Percentiles rank a stretch among this genome's conserved stretches.
Conservation (phyloP, 1,140 invertebrate genomes). For the Stenopsyche tienmushanensis region DNA sequence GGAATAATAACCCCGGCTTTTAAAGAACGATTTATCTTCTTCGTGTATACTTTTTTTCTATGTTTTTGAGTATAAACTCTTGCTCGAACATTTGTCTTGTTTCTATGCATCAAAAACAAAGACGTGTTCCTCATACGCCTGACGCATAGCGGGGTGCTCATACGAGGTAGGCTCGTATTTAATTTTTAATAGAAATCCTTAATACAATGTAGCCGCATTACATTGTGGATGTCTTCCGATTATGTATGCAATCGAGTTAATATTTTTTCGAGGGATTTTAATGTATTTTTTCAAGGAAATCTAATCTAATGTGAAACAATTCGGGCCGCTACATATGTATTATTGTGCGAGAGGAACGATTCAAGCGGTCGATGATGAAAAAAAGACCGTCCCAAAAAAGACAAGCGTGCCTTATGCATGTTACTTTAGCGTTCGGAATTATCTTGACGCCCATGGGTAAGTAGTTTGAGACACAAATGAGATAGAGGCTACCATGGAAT, state of each 20-base stretch:
- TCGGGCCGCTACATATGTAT: too few relatives aligned
- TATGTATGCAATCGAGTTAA: too few relatives aligned
- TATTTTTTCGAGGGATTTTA: too few relatives aligned
- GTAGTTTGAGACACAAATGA: slow-evolving; percentile 16
- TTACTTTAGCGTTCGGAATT: not conserved
- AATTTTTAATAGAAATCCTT: too few relatives aligned
- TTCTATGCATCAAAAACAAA: slow-evolving; percentile 27
- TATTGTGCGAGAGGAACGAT: too few relatives aligned
- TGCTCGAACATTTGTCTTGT: slow-evolving; percentile 15
- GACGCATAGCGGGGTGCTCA: slow-evolving; percentile 28
- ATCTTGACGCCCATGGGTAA: slow-evolving; percentile 9
- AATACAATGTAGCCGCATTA: too few relatives aligned
- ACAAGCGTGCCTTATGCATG: slow-evolving; percentile 25
- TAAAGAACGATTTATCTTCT: slow-evolving; percentile 32
- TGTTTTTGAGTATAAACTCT: slow-evolving; percentile 15
- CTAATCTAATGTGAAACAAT: too few relatives aligned
- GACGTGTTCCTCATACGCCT: not conserved
- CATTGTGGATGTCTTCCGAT: too few relatives aligned
- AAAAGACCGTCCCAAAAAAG: slow-evolving; percentile 4
- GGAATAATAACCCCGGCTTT: slow-evolving; percentile 25
- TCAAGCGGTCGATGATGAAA: too few relatives aligned
- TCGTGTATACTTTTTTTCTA: slow-evolving; percentile 9
- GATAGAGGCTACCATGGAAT: slow-evolving; percentile 21
- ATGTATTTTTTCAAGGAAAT: too few relatives aligned
- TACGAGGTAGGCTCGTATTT: not conserved